Evolutionary conservation across 2,113 vertebrate genomes (phyloP), one percentile per base, ranked within the genome.

Genomic region (Elaphurus davidianus): DNA sequence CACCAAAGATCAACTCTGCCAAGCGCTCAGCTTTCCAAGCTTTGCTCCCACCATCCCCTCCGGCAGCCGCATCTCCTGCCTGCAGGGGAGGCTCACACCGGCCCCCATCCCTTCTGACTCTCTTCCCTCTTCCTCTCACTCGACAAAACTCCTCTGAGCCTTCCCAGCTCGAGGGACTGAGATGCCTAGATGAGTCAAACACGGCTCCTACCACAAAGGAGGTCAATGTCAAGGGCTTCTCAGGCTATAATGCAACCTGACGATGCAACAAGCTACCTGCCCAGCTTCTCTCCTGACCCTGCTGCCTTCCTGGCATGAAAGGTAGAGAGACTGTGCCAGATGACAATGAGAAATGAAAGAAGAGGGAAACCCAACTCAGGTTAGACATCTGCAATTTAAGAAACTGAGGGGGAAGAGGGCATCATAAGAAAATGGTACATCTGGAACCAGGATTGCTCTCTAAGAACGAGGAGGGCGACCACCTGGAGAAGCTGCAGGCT

Each of bases 21-120:
- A 19, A 30, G 6, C 6, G 28, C 15, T 33, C 33, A 15, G 10
- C 57, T 60, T 43, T n/a, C 12, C 14, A n/a, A 9, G 3, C 21
- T 30, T 25, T 43, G 55, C 14, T 54, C 33, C 33, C 36, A 8
- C 54, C 2, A 0, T 25, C n/a, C n/a, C 8, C 1, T 3, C 19
- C 12, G 0, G 11, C 30, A 17, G 13, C 14, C 1, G 1, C 36
- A 50, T 43, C 78, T 33, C 57, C 64, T n/a, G 54, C 50, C 57
- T 36, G 30, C 23, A 36, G 28, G 13, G 17, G 21, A n/a, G 2
- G 8, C 14, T 79, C 21, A 0, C 7, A 5, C 27, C 6, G 2
- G 45, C n/a, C 16, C 84, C 57, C 45, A 16, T 3, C 64, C 59
- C 28, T 5, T n/a, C 27, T 1, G 2, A 5, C 67, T 15, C 45